Evolutionary conservation across 1,140 invertebrate genomes (phyloP).

Genomic region (Nomia melanderi): DNA sequence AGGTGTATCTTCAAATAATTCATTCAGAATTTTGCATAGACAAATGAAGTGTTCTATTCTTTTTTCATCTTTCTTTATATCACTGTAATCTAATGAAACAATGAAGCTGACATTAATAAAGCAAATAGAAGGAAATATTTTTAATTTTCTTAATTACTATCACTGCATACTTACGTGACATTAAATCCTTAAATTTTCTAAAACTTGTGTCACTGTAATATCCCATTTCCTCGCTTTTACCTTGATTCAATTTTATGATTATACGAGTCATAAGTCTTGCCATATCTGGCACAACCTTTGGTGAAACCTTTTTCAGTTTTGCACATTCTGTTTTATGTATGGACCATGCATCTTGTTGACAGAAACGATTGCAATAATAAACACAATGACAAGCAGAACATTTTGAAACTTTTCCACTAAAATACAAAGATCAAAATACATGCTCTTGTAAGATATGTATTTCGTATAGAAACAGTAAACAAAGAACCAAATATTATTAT

Average conservation of each 20-base stretch:
- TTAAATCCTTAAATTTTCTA: constrained; percentile 90
- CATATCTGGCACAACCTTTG: constrained; percentile 87
- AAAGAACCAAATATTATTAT: constrained; percentile 2
- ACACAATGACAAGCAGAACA: constrained; percentile 91
- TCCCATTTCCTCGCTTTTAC: constrained; percentile 84
- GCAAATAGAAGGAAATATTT: background rate
- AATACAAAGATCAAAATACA: constrained; percentile 57
- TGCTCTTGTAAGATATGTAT: background rate
- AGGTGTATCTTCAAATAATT: constrained; percentile 84
- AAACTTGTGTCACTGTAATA: constrained; percentile 86
- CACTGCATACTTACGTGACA: constrained; percentile 87
- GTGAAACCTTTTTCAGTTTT: constrained; percentile 85
- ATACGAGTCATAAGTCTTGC: constrained; percentile 88
- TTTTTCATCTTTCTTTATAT: constrained; percentile 87
- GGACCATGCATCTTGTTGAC: constrained; percentile 88
- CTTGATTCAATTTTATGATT: constrained; percentile 86
- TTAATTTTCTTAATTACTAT: background rate
- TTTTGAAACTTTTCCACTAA: constrained; percentile 85
- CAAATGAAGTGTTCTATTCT: constrained; percentile 89
- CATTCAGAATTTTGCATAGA: constrained; percentile 84
- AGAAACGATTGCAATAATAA: constrained; percentile 88
- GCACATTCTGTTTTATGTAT: constrained; percentile 90
- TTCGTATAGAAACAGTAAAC: constrained; percentile 26
- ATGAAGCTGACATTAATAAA: background rate
- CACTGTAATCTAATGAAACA: constrained; percentile 85